Evolutionary conservation across 2,113 vertebrate species (phyloP).

Genomic region (Anarrhichthys ocellatus): DNA sequence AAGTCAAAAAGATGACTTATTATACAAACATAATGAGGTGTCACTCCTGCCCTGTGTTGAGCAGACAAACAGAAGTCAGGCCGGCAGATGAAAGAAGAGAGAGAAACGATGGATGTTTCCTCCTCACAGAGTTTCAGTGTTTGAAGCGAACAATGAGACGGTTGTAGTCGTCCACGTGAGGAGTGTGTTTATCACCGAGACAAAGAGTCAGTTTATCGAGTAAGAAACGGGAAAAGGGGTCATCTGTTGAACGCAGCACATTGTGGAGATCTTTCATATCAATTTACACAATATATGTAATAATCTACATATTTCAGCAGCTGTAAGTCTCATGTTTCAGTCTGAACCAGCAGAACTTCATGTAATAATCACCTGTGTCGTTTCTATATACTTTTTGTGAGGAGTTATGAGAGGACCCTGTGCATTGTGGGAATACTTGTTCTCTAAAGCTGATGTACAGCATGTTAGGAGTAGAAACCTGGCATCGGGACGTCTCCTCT

Average conservation of each 20-base stretch:
- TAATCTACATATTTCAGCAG: too few species aligned
- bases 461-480: neutral
- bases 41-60: neutral
- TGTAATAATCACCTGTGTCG: too few species aligned
- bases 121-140: constrained; percentile 68
- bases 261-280: constrained; percentile 8
- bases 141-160: constrained; percentile 59
- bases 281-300: neutral
- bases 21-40: neutral
- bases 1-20: neutral
- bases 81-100: neutral
- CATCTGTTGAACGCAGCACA: constrained; percentile 27
- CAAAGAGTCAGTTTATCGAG: constrained; percentile 74
- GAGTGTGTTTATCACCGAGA: constrained; percentile 56
- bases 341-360: too few species aligned
- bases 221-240: constrained; percentile 27
- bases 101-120: neutral
- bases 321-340: too few species aligned
- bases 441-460: constrained; percentile 25
- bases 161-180: constrained; percentile 65
- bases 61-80: neutral
- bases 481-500: neutral
- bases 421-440: too few species aligned
- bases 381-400: too few species aligned
- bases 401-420: too few species aligned